A percentile compares a stretch with the other conserved stretches of the same genome.
phyloP scores from a whole-genome alignment of 2,113 vertebrate genomes.

The Peromyscus maniculatus region DNA sequence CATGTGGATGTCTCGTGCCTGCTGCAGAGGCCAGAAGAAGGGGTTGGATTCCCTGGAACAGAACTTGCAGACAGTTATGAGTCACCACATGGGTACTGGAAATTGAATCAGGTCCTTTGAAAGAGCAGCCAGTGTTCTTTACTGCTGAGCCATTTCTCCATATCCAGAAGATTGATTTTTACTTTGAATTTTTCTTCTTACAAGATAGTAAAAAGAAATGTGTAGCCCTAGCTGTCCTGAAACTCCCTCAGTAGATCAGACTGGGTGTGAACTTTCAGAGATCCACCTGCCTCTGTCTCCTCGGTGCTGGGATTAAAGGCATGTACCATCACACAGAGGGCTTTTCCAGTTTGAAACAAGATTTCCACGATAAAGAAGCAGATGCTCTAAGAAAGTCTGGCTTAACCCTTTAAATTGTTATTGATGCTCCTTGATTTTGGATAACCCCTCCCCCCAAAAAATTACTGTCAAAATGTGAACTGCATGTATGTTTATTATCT shows the following conservation, averaged over 20 bases:
- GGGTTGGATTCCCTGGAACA: background rate
- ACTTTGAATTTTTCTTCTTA: background rate
- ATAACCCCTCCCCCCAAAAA: background rate
- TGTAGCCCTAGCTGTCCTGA: background rate
- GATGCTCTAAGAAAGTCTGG: background rate
- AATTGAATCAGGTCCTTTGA: background rate
- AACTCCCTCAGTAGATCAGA: background rate
- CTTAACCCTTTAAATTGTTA: background rate
- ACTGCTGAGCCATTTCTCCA: background rate
- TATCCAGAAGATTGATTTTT: background rate
- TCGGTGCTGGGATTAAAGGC: background rate
- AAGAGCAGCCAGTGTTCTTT: background rate
- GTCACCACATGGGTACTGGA: background rate
- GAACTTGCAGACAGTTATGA: background rate
- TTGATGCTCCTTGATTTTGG: background rate
- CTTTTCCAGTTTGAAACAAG: constrained; percentile 28
- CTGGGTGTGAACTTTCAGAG: background rate
- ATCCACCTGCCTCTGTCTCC: background rate
- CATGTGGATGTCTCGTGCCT: background rate
- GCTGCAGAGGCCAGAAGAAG: background rate
- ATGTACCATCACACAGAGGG: background rate
- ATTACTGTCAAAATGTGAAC: background rate
- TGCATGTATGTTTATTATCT: background rate
- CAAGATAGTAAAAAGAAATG: background rate
- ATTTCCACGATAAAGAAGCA: background rate